Percentiles rank a stretch among this genome's conserved stretches.
phyloP scores from a whole-genome alignment of 2,888 invertebrate genomes.

The Dugesia japonica region DNA sequence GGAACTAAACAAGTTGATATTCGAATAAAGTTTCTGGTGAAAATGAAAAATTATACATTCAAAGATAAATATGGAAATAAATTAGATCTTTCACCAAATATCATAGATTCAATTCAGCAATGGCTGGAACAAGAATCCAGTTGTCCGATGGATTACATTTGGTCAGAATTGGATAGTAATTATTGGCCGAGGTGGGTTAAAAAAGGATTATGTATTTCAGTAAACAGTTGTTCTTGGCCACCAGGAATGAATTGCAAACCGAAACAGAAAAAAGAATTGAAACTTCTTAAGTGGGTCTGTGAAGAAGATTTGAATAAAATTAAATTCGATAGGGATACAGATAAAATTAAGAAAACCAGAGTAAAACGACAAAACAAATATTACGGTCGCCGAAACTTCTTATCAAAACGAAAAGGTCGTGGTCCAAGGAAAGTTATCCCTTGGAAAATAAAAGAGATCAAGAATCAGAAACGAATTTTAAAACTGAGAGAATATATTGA shows the following conservation, averaged over 20 bases:
- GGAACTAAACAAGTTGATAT: not conserved
- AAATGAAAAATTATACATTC: not conserved
- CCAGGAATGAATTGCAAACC: slow-evolving; percentile 44
- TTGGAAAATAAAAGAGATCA: not conserved
- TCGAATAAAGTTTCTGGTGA: not conserved
- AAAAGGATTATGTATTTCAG: slow-evolving; percentile 39
- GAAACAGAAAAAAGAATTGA: slow-evolving; percentile 38
- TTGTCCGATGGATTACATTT: slow-evolving; percentile 40
- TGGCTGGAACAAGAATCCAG: slow-evolving; percentile 40
- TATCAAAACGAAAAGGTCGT: not conserved
- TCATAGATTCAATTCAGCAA: slow-evolving; percentile 22
- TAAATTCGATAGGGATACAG: not conserved
- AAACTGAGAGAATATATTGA: not conserved
- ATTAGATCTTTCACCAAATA: not conserved
- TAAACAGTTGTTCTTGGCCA: slow-evolving; percentile 43
- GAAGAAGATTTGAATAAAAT: not conserved
- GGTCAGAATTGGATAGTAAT: slow-evolving; percentile 41
- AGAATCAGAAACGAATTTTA: not conserved
- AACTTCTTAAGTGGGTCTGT: slow-evolving; percentile 43
- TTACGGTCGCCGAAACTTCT: no score
- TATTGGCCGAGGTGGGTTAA: slow-evolving; percentile 46
- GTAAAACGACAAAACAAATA: not conserved
- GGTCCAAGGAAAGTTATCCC: not conserved
- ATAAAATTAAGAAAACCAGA: not conserved
- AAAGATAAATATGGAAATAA: not conserved